These are phyloP conservation scores for Cheirogaleus major DNA, from an alignment of 2,797 vertebrate genomes.

Conservation along the genomic window DNA sequence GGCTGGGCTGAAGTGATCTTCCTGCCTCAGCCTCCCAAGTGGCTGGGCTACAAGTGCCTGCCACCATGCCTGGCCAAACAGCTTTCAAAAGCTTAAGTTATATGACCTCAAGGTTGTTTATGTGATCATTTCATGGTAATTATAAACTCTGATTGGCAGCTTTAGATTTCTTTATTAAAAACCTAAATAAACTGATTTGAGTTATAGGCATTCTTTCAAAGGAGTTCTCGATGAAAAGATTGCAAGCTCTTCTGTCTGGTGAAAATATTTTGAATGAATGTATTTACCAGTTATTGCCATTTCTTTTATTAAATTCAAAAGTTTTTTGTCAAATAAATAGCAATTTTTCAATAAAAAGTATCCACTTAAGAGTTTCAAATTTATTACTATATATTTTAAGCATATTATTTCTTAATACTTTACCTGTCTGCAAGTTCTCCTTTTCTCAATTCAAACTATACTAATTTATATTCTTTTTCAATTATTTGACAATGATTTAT, in stretches of 20 bases:
- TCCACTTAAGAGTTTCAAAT: not conserved
- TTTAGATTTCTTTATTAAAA: conserved; percentile 10
- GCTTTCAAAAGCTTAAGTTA: not conserved
- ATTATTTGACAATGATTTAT: not conserved
- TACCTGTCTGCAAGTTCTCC: not conserved
- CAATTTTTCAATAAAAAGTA: not conserved
- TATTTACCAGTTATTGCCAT: not conserved
- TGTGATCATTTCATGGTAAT: not conserved
- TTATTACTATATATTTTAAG: not conserved
- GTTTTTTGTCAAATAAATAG: not conserved
- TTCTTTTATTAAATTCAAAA: conserved; percentile 14
- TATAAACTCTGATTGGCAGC: not conserved
- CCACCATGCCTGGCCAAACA: too few relatives aligned
- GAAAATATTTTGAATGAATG: conserved; percentile 41
- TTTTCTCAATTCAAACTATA: not conserved
- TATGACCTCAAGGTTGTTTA: not conserved
- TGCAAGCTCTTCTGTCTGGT: not conserved
- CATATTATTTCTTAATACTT: conserved; percentile 20
- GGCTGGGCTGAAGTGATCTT: not conserved
- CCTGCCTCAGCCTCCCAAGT: not conserved
- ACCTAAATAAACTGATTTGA: not conserved
- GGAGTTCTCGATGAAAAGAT: not conserved
- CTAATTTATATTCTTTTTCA: conserved; percentile 1
- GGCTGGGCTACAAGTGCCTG: too few relatives aligned
- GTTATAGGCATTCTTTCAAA: not conserved